A percentile compares a stretch with the other conserved stretches of the same genome.
Conservation (phyloP, 2,797 vertebrate genomes). For the Discoglossus pictus region DNA sequence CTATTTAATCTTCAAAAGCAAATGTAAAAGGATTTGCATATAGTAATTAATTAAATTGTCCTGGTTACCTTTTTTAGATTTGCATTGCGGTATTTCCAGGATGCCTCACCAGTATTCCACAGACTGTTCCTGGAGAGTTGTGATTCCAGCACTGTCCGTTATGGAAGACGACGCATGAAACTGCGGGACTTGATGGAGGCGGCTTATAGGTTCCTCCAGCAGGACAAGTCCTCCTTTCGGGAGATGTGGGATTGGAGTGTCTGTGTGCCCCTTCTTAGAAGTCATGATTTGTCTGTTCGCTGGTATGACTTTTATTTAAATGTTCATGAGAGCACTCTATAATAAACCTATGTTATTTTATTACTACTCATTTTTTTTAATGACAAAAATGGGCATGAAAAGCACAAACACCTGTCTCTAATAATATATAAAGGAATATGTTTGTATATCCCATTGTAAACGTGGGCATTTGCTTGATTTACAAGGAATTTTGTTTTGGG, state of each 20-base stretch:
- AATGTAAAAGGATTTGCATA: no score
- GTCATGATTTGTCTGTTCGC: conserved; percentile 90
- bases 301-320: conserved; percentile 80
- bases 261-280: conserved; percentile 91
- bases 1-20: no score
- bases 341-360: no score
- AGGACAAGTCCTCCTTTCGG: conserved; percentile 80
- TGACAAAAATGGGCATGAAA: no score
- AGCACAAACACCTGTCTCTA: no score
- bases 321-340: no score
- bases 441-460: no score
- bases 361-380: no score
- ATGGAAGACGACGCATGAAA: conserved; percentile 92
- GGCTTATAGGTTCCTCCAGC: conserved; percentile 86
- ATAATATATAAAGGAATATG: no score
- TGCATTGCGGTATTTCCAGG: conserved; percentile 86
- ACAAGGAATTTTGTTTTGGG: no score
- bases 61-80: conserved; percentile 86
- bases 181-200: conserved; percentile 96
- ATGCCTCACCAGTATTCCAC: conserved; percentile 89
- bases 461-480: no score
- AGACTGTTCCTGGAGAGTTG: conserved; percentile 93
- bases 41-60: no score
- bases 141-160: conserved; percentile 85
- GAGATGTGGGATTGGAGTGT: conserved; percentile 97